These are phyloP conservation scores for Pseudomyrmex gracilis DNA, from an alignment of 1,140 invertebrate species.

Conservation along the genomic window DNA sequence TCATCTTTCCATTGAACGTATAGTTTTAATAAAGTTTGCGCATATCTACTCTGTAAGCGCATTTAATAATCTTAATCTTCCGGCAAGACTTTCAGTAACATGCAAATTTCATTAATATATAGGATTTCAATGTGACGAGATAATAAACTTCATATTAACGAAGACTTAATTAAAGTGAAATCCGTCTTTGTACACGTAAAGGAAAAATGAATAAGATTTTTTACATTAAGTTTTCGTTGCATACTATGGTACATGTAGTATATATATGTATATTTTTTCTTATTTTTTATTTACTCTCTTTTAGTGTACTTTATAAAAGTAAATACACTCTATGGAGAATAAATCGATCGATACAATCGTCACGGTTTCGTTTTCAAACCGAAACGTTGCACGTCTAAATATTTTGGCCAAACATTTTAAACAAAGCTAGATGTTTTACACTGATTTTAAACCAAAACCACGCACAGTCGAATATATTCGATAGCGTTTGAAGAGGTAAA, in stretches of 20 bases:
- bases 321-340: too few relatives aligned
- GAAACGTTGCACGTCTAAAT: conserved; percentile 5
- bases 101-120: conserved; percentile 29
- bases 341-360: neutral
- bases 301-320: too few relatives aligned
- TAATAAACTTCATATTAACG: conserved; percentile 29
- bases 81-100: conserved; percentile 7
- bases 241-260: neutral
- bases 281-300: neutral
- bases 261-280: neutral
- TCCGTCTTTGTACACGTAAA: neutral
- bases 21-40: conserved; percentile 16
- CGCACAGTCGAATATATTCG: neutral
- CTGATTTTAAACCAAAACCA: neutral
- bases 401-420: conserved; percentile 8
- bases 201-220: neutral
- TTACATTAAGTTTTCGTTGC: neutral
- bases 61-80: conserved; percentile 44
- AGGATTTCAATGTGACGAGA: neutral
- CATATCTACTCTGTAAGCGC: neutral
- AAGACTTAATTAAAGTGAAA: conserved; percentile 44
- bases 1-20: neutral
- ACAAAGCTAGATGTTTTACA: conserved; percentile 4
- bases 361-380: neutral
- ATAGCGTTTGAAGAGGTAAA: conserved; percentile 21